Percentiles rank a stretch among this genome's conserved stretches.
These are phyloP conservation scores for Corythornis vintsioides DNA, from an alignment of 2,113 vertebrate genomes.

Conservation along the genomic window DNA sequence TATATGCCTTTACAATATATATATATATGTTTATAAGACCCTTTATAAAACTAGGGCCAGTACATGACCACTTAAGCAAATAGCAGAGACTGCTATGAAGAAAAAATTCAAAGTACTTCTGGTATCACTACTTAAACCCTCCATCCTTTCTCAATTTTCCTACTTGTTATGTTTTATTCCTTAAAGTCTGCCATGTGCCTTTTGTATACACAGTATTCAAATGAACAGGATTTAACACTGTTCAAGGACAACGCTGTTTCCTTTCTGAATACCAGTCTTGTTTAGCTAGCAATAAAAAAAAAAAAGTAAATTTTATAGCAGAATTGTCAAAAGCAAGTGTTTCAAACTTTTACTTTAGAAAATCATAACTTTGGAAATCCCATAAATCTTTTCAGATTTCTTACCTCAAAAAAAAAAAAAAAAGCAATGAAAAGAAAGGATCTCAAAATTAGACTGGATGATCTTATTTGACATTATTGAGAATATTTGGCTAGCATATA, in stretches of 20 bases:
- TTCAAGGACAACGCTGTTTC: neutral
- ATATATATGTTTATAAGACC: neutral
- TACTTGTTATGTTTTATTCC: neutral
- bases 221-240: neutral
- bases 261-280: neutral
- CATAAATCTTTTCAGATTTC: neutral
- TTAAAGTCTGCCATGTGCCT: neutral
- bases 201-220: neutral
- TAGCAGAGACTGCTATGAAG: neutral
- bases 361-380: neutral
- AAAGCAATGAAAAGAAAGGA: fast-evolving
- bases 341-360: neutral
- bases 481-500: neutral
- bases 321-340: neutral
- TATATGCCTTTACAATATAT: too few species aligned
- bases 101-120: neutral
- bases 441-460: neutral
- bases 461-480: neutral
- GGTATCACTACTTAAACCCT: neutral
- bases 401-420: neutral
- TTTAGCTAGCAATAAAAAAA: neutral
- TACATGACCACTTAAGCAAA: neutral
- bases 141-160: neutral
- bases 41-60: neutral
- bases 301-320: neutral